Conservation (phyloP, 2,888 invertebrate species). For the Ectemnius lituratus region DNA sequence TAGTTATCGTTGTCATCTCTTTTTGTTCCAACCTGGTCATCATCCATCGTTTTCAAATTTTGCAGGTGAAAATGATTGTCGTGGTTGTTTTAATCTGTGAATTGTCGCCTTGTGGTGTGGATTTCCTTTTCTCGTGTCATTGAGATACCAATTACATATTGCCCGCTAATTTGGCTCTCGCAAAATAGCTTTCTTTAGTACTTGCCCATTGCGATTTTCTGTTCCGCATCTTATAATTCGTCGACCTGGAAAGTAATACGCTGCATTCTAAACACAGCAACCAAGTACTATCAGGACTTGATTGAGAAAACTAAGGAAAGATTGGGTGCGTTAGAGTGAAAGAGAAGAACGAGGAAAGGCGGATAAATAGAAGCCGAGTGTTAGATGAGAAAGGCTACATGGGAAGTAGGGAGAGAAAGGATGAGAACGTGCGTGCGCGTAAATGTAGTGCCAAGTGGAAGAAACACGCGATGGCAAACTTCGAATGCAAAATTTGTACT, state of each 20-base stretch:
- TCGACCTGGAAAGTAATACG: not conserved
- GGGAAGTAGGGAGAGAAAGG: slow-evolving; percentile 21
- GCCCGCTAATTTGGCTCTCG: too few species aligned
- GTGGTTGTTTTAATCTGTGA: too few species aligned
- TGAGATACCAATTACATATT: too few species aligned
- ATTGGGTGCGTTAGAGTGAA: slow-evolving; percentile 3
- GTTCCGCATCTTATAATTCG: too few species aligned
- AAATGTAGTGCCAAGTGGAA: slow-evolving; percentile 50
- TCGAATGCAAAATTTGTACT: slow-evolving; percentile 18
- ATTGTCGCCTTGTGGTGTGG: too few species aligned
- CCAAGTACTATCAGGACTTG: slow-evolving; percentile 4
- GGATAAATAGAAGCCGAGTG: not conserved
- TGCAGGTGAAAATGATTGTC: too few species aligned
- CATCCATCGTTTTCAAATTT: too few species aligned
- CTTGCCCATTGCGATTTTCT: too few species aligned
- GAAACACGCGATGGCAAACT: slow-evolving; percentile 58
- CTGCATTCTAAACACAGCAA: not conserved
- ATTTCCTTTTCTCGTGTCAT: too few species aligned
- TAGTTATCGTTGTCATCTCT: too few species aligned
- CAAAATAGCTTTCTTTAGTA: too few species aligned
- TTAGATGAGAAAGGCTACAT: slow-evolving; percentile 15
- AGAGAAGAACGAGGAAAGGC: slow-evolving; percentile 13
- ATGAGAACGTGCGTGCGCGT: slow-evolving; percentile 44
- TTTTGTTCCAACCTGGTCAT: too few species aligned
- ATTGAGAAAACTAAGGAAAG: slow-evolving; percentile 7